These are phyloP conservation scores for Cepaea hortensis DNA, from an alignment of 2,888 invertebrate genomes.

Conservation along the genomic window DNA sequence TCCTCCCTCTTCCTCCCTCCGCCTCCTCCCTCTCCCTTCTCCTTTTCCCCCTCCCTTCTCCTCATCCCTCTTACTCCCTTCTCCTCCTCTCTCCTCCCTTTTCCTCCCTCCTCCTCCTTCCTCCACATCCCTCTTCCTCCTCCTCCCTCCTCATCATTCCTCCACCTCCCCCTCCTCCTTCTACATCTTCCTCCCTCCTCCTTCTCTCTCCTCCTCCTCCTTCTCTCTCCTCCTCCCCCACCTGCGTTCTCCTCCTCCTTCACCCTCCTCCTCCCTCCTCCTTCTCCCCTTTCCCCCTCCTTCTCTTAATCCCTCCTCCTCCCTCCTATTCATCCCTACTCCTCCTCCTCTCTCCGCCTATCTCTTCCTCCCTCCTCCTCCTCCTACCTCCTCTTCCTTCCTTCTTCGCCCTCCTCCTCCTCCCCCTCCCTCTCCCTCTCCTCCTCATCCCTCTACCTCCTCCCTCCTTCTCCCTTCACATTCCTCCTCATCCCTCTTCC, in stretches of 20 bases:
- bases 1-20: background rate
- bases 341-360: background rate
- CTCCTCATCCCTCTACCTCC: background rate
- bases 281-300: background rate
- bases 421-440: background rate
- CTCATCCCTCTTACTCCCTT: too few relatives aligned
- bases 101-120: background rate
- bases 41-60: background rate
- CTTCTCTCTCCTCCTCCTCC: background rate
- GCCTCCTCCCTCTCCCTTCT: background rate
- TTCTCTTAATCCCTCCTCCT: background rate
- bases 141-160: too few relatives aligned
- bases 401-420: conserved; percentile 5
- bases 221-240: background rate
- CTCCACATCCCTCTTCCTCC: too few relatives aligned
- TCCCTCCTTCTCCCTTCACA: background rate
- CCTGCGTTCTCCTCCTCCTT: too few relatives aligned
- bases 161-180: background rate
- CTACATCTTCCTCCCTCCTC: background rate
- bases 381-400: background rate
- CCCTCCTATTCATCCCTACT: background rate
- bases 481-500: background rate
- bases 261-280: background rate
- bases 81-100: too few relatives aligned
- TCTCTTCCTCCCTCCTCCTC: background rate